Percentiles rank a stretch among this genome's conserved stretches.
These are phyloP conservation scores for Drosophila kikkawai DNA, from an alignment of 1,140 invertebrate species.

Conservation along the genomic window DNA sequence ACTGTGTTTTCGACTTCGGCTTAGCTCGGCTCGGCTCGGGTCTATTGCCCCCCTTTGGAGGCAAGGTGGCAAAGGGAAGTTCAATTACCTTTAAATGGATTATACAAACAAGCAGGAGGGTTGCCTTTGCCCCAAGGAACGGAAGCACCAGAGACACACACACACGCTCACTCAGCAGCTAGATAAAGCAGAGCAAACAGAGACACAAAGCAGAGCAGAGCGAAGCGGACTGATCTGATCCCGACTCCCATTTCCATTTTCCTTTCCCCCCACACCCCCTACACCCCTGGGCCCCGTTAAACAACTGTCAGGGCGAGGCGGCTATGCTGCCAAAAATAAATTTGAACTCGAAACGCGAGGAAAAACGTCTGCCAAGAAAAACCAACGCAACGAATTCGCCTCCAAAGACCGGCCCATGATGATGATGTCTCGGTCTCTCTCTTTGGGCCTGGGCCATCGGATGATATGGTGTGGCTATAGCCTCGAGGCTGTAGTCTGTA, in stretches of 20 bases:
- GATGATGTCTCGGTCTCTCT: conserved; percentile 10
- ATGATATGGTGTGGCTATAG: background rate
- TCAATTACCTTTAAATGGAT: conserved; percentile 81
- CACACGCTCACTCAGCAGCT: conserved; percentile 7
- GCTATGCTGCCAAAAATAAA: conserved; percentile 79
- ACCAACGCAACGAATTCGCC: conserved; percentile 72
- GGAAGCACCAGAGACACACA: conserved; percentile 58
- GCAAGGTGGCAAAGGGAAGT: conserved; percentile 53
- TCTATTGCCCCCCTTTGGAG: conserved; percentile 19
- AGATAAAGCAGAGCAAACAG: conserved; percentile 46
- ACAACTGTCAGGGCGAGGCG: conserved; percentile 20
- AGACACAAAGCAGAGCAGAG: conserved; percentile 49
- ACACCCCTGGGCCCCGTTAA: background rate
- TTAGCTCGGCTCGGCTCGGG: conserved; percentile 41
- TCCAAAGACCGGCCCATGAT: conserved; percentile 54
- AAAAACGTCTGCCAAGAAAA: conserved; percentile 72
- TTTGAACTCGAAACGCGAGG: conserved; percentile 75
- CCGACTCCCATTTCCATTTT: conserved; percentile 49
- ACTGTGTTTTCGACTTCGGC: conserved; percentile 20
- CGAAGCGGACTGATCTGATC: conserved; percentile 53
- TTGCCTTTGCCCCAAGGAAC: conserved; percentile 12
- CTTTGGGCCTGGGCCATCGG: conserved; percentile 20
- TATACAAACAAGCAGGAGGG: conserved; percentile 61
- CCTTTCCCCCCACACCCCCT: background rate
- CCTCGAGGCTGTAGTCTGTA: background rate